These are phyloP conservation scores for Papilio xuthus DNA, from an alignment of 1,140 invertebrate species.

Conservation along the genomic window DNA sequence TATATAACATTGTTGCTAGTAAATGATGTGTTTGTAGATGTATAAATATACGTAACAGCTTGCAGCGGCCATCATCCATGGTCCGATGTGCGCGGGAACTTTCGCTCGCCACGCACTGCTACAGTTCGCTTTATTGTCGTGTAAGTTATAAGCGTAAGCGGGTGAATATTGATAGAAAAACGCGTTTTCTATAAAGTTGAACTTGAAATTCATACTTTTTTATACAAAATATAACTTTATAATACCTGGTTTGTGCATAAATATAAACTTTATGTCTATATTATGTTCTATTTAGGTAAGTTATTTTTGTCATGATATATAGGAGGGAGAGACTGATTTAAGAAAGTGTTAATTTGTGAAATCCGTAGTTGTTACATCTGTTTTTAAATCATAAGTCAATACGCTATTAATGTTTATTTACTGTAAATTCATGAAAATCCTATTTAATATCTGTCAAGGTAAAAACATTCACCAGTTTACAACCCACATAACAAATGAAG, in stretches of 20 bases:
- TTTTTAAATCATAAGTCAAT: too few relatives aligned
- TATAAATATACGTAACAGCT: neutral
- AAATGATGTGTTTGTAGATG: neutral
- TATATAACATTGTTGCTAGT: neutral
- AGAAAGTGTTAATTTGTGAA: too few relatives aligned
- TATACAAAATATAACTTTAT: too few relatives aligned
- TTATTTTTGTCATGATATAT: too few relatives aligned
- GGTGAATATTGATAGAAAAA: neutral
- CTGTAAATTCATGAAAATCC: neutral
- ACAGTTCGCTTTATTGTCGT: slow-evolving; percentile 18
- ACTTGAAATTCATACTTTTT: too few relatives aligned
- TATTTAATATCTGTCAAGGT: neutral
- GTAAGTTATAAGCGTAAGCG: slow-evolving; percentile 40
- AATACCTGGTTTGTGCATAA: too few relatives aligned
- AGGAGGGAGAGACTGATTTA: too few relatives aligned
- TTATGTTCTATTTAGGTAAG: too few relatives aligned
- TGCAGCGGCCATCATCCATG: slow-evolving; percentile 1
- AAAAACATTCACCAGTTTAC: neutral
- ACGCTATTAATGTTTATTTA: too few relatives aligned
- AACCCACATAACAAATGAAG: neutral
- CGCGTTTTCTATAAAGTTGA: too few relatives aligned
- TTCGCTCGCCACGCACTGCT: slow-evolving; percentile 52
- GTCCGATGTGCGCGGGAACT: slow-evolving; percentile 40
- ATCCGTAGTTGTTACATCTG: too few relatives aligned
- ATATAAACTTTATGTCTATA: too few relatives aligned